Evolutionary conservation across 2,888 invertebrate species (phyloP), one percentile per base, ranked within the genome.

Genomic region (Rutpela maculata): DNA sequence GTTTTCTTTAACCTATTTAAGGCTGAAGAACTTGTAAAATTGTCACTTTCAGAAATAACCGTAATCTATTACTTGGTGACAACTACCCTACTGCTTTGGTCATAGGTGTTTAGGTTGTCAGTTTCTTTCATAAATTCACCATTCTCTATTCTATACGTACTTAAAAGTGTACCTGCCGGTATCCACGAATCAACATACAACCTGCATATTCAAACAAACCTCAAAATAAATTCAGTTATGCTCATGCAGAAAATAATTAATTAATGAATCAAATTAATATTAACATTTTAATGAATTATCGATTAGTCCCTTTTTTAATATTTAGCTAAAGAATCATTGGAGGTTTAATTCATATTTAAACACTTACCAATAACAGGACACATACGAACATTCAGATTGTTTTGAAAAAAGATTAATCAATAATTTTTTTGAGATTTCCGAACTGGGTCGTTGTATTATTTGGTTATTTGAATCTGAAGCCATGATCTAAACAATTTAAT

Each of bases 321-420:
- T 12, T 43, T 43, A 43, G 12, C 12, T 43, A 12, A 43, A 12
- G 9, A 43, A 43, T 43, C 0, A 43, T 12, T 12, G 43, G 0
- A 35, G 31, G 31, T 35, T 35, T 35, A 35, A 35, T 35, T 35
- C 31, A 9, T 35, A 35, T n/a, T n/a, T 50, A 5, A 1, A 6
- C 9, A 72, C 94, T 93, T 91, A 95, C 96, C 96, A 96, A 90
- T 96, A 96, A 91, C 96, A 96, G 86, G 95, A 95, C 84, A 96
- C 96, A 90, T 96, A 96, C 85, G 95, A 93, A 90, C 96, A 96
- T 84, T 95, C 95, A 75, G 93, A 91, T 87, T 94, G 93, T 91
- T 95, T 95, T 68, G 94, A 92, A 90, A 95, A 95, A 83, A 95
- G 88, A 78, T 88, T 89, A 74, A 89, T 87, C 77, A 87, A 83